phyloP scores from a whole-genome alignment of 2,888 invertebrate species.

The Eulithis prunata region DNA sequence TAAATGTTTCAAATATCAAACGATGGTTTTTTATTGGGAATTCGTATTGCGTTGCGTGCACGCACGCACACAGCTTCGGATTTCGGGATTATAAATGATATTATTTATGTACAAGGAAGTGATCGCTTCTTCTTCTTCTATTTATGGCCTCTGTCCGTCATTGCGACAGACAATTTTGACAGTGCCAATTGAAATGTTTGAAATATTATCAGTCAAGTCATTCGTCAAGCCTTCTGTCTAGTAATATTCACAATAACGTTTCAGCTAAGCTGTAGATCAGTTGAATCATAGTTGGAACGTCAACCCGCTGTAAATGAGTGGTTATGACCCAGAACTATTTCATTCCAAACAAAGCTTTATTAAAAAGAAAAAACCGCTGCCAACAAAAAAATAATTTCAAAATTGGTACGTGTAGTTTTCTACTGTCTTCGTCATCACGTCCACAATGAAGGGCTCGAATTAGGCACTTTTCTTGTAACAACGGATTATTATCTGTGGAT shows the following conservation, averaged over 20 bases:
- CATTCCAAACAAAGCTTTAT: not conserved
- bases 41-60: constrained; percentile 42
- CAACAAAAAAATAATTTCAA: constrained; percentile 22
- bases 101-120: constrained; percentile 4
- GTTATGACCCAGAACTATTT: not conserved
- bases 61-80: constrained; percentile 32
- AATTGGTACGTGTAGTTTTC: constrained; percentile 30
- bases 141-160: too few species aligned
- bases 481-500: constrained; percentile 16
- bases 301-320: too few species aligned
- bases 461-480: constrained; percentile 31
- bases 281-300: too few species aligned
- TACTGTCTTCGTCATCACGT: constrained; percentile 53
- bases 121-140: too few species aligned
- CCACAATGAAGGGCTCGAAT: constrained; percentile 37
- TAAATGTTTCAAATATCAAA: constrained; percentile 83
- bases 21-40: constrained; percentile 45
- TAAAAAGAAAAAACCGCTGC: not conserved
- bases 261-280: too few species aligned
- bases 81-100: constrained; percentile 33
- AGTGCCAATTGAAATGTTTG: too few species aligned
- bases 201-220: too few species aligned
- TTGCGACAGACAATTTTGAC: too few species aligned
- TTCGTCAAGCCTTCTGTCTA: too few species aligned
- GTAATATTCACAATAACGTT: too few species aligned